Evolutionary conservation across 2,888 invertebrate species (phyloP).

Genomic region (Chymomyza fuscimana): DNA sequence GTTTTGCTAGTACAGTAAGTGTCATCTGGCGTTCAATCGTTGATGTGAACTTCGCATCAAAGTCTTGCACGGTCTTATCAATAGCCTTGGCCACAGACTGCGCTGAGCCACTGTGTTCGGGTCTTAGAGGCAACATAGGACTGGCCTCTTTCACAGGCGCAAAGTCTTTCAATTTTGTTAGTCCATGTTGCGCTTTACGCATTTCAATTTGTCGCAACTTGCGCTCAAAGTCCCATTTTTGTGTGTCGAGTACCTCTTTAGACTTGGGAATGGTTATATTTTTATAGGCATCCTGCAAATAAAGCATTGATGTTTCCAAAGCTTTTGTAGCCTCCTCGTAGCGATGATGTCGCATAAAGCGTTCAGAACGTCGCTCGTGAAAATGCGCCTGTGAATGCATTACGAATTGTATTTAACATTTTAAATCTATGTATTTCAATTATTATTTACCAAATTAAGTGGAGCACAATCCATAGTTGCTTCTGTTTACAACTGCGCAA

Average conservation of each 20-base stretch:
- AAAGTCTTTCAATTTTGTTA: conserved; percentile 67
- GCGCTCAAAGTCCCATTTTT: conserved; percentile 74
- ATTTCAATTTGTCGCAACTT: conserved; percentile 76
- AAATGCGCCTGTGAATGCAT: conserved; percentile 74
- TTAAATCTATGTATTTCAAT: not conserved
- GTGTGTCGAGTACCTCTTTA: conserved; percentile 72
- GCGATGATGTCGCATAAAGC: conserved; percentile 72
- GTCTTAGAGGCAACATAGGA: conserved; percentile 52
- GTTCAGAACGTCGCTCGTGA: conserved; percentile 78
- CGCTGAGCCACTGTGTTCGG: conserved; percentile 58
- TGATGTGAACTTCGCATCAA: conserved; percentile 71
- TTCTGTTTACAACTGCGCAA: not conserved
- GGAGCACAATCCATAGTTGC: conserved; percentile 74
- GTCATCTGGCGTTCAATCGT: conserved; percentile 30
- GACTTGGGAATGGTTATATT: conserved; percentile 69
- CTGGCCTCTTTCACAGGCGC: conserved; percentile 63
- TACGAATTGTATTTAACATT: not conserved
- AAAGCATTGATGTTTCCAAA: conserved; percentile 74
- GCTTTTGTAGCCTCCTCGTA: conserved; percentile 78
- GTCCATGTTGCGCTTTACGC: conserved; percentile 73
- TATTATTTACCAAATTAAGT: conserved; percentile 72
- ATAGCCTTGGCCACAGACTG: conserved; percentile 76
- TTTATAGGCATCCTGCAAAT: conserved; percentile 76
- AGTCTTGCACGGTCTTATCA: conserved; percentile 76
- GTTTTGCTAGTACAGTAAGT: not conserved